Conservation (phyloP, 2,113 vertebrate species). For the Paratilapia polleni region DNA sequence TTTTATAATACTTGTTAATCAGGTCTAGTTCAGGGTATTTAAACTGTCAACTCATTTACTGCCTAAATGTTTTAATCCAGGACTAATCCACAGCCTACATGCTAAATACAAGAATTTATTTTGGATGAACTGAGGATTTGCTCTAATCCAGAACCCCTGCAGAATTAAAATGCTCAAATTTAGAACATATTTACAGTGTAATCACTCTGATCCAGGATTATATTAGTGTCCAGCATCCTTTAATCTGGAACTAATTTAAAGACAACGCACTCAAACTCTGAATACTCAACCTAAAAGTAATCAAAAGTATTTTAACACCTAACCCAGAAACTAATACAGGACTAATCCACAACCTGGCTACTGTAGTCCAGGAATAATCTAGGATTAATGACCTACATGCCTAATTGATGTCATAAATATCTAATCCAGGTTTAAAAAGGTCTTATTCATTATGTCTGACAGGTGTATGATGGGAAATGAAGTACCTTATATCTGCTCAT, state of each 20-base stretch:
- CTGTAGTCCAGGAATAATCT: neutral
- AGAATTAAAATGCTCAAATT: neutral
- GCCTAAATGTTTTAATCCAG: neutral
- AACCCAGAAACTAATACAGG: neutral
- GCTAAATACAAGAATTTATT: neutral
- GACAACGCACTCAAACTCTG: neutral
- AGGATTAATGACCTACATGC: neutral
- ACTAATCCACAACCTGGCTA: neutral
- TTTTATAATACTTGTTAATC: neutral
- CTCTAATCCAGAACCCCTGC: neutral
- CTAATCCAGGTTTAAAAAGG: neutral
- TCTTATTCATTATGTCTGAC: neutral
- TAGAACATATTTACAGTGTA: neutral
- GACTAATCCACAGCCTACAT: neutral
- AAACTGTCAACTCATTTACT: neutral
- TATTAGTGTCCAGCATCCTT: neutral
- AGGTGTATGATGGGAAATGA: constrained; percentile 29
- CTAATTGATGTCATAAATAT: neutral
- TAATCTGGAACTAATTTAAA: neutral
- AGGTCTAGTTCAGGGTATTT: neutral
- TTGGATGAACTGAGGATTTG: neutral
- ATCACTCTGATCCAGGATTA: neutral
- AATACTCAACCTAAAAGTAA: too few relatives aligned
- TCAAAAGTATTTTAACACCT: neutral
- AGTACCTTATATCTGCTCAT: neutral